Conservation (phyloP, 2,888 invertebrate species). For the Drosophila subsilvestris region DNA sequence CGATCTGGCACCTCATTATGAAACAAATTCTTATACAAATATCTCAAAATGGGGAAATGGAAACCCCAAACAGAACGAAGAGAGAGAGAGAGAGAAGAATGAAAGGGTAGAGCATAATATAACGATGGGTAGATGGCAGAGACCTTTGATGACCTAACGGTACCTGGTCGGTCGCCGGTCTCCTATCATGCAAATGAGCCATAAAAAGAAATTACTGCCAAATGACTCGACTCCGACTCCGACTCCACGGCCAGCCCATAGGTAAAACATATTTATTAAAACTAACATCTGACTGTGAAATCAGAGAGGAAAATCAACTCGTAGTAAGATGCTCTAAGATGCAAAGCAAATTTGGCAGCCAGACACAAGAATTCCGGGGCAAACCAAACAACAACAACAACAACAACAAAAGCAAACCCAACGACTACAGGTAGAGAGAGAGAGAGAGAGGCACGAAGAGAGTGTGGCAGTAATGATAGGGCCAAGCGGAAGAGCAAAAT, state of each 20-base stretch:
- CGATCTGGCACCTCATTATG: slow-evolving; percentile 69
- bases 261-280: slow-evolving; percentile 59
- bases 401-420: slow-evolving; percentile 32
- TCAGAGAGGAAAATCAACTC: slow-evolving; percentile 26
- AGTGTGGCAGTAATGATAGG: slow-evolving; percentile 28
- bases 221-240: slow-evolving; percentile 23
- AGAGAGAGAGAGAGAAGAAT: slow-evolving; percentile 6
- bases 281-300: slow-evolving; percentile 69
- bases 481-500: slow-evolving; percentile 34
- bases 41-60: slow-evolving; percentile 45
- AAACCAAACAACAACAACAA: slow-evolving; percentile 13
- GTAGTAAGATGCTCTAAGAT: background rate
- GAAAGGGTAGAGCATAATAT: slow-evolving; percentile 29
- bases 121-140: slow-evolving; percentile 20
- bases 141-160: slow-evolving; percentile 64
- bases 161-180: slow-evolving; percentile 24
- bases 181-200: slow-evolving; percentile 70
- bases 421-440: slow-evolving; percentile 5
- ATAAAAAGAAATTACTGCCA: slow-evolving; percentile 55
- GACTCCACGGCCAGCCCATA: slow-evolving; percentile 9
- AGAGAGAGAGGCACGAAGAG: background rate
- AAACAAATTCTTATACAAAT: slow-evolving; percentile 51
- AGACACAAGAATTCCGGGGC: slow-evolving; percentile 19
- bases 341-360: slow-evolving; percentile 41
- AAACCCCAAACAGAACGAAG: slow-evolving; percentile 30